Conservation (phyloP, 2,113 vertebrate species). For the Machaerirhynchus nigripectus region DNA sequence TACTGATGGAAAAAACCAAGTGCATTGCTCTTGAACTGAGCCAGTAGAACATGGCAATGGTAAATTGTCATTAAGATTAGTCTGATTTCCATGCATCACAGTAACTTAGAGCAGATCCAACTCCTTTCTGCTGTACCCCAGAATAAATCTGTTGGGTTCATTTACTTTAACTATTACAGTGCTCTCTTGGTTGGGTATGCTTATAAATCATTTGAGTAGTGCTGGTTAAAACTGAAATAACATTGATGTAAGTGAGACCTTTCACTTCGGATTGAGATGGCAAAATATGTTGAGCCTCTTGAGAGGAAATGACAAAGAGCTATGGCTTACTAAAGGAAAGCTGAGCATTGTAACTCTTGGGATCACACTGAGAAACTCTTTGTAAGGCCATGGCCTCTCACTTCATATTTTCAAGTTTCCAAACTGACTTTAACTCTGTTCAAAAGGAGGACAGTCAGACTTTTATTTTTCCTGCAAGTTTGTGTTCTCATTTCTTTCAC, state of each 20-base stretch:
- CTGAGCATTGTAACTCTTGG: slow-evolving; percentile 22
- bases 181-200: not conserved
- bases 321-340: slow-evolving; percentile 11
- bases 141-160: not conserved
- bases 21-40: not conserved
- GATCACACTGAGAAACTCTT: slow-evolving; percentile 25
- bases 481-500: slow-evolving; percentile 63
- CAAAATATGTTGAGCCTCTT: slow-evolving; percentile 48
- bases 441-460: slow-evolving; percentile 50
- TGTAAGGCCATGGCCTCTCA: slow-evolving; percentile 12
- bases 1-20: not conserved
- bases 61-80: not conserved
- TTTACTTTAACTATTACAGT: not conserved
- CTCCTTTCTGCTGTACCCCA: not conserved
- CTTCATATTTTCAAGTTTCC: slow-evolving; percentile 56
- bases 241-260: slow-evolving; percentile 15
- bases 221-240: slow-evolving; percentile 52
- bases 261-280: slow-evolving; percentile 55
- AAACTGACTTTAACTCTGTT: slow-evolving; percentile 49
- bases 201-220: slow-evolving; percentile 39
- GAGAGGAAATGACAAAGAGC: not conserved
- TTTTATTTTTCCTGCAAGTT: slow-evolving; percentile 56
- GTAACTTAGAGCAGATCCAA: not conserved
- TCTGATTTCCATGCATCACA: not conserved
- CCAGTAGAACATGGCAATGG: not conserved